Base-by-base conservation (phyloP, 1,140 invertebrate genomes). In the Brachionus sp. region DNA sequence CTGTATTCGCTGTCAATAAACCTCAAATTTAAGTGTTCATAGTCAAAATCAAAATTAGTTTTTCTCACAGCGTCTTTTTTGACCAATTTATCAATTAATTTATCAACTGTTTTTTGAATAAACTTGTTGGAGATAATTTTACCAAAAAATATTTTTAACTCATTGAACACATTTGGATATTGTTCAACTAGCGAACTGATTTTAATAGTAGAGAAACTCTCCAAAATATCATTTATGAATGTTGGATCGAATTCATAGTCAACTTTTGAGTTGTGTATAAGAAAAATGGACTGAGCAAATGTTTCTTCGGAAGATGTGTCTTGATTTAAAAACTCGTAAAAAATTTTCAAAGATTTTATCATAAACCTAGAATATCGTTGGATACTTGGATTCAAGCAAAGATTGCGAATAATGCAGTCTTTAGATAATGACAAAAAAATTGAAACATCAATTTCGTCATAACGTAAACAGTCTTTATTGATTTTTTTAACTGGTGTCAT, bases 51-150 rank as follows among this genome's bases (percentile, higher is more conserved):
- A 57, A n/a, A 16, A 16, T 57, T 12, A 6, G 10, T 16, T 57
- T 57, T 57, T 57, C 50, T 57, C n/a, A 57, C n/a, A n/a, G 50
- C 50, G 50, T 57, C 50, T 57, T 57, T 57, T 57, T 57, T 16
- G 6, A 16, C 50, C 16, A 57, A 57, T 16, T 57, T 19, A 57
- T 57, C 50, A 16, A 57, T 57, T 6, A 57, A 57, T 16, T 57
- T 1, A 57, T n/a, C 23, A 6, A 57, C 16, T n/a, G 50, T 57
- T 6, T 57, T 1, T 57, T 57, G 3, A 6, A 57, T 16, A 19
- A 57, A 57, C 16, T n/a, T 16, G 5, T 57, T 57, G 10, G 10
- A n/a, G 5, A 57, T 4, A 16, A 57, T 57, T 6, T 16, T 57
- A 16, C 23, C n/a, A 19, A 6, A 57, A 16, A 57, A 57, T n/a